phyloP scores from a whole-genome alignment of 1,140 invertebrate species.

The Proctacanthus coquilletti region DNA sequence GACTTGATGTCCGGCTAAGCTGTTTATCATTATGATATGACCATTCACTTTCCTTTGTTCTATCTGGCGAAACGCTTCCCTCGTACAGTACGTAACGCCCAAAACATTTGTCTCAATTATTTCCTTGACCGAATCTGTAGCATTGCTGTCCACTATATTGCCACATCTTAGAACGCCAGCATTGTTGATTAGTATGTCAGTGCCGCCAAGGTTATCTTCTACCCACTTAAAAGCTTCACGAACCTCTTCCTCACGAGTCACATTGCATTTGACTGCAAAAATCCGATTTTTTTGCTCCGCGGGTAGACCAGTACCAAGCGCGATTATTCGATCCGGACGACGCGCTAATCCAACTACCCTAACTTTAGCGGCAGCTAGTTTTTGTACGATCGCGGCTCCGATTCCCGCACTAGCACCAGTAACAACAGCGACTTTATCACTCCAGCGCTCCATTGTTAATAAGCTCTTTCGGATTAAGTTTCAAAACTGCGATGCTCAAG shows the following conservation, averaged over 20 bases:
- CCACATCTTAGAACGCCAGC: constrained; percentile 30
- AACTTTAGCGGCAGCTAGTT: constrained; percentile 41
- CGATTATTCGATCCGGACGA: constrained; percentile 39
- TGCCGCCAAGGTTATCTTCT: constrained; percentile 34
- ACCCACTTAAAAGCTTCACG: constrained; percentile 42
- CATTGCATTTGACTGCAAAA: constrained; percentile 41
- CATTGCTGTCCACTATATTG: not conserved
- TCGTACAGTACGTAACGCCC: constrained; percentile 41
- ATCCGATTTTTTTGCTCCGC: constrained; percentile 12
- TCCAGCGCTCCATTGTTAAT: constrained; percentile 51
- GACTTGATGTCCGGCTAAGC: constrained; percentile 2
- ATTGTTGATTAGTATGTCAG: constrained; percentile 51
- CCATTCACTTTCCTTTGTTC: constrained; percentile 8
- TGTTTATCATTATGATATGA: constrained; percentile 4
- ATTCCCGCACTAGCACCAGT: constrained; percentile 59
- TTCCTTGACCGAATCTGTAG: not conserved
- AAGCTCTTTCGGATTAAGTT: not conserved
- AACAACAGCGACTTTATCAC: constrained; percentile 47
- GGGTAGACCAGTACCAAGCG: constrained; percentile 10
- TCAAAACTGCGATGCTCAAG: too few relatives aligned
- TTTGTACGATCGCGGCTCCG: constrained; percentile 38
- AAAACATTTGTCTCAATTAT: constrained; percentile 46
- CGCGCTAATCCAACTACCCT: constrained; percentile 53
- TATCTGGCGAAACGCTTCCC: constrained; percentile 33
- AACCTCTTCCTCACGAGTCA: constrained; percentile 44